Conservation (phyloP, 2,113 vertebrate genomes). For the Porphyrio hochstetteri region DNA sequence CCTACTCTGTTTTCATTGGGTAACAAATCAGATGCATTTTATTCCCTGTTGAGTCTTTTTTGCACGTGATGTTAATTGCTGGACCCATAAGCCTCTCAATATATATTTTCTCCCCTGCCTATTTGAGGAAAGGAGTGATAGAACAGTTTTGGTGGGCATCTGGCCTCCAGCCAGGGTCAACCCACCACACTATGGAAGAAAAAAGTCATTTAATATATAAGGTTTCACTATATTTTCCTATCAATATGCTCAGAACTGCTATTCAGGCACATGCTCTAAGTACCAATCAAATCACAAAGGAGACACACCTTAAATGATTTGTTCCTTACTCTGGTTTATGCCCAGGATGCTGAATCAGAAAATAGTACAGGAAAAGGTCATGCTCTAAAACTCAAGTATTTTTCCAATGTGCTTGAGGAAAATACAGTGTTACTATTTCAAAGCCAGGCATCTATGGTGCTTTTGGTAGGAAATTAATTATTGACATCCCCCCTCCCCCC, state of each 20-base stretch:
- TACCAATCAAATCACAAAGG: background rate
- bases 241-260: background rate
- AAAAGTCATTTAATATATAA: fast-evolving
- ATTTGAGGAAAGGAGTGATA: too few relatives aligned
- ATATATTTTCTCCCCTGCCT: too few relatives aligned
- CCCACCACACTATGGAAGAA: background rate
- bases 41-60: too few relatives aligned
- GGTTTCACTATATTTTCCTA: background rate
- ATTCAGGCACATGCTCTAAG: background rate
- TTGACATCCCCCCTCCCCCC: background rate
- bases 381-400: background rate
- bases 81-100: too few relatives aligned
- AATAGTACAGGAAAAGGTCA: background rate
- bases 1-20: too few relatives aligned
- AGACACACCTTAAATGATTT: background rate
- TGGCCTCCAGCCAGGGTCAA: too few relatives aligned
- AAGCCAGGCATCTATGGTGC: background rate
- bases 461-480: background rate
- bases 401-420: background rate
- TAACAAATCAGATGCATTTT: too few relatives aligned
- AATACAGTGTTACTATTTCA: background rate
- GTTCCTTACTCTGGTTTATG: background rate
- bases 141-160: too few relatives aligned
- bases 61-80: too few relatives aligned
- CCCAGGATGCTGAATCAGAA: background rate